Conservation (phyloP, 2,888 invertebrate species). For the Oscheius sp. region DNA sequence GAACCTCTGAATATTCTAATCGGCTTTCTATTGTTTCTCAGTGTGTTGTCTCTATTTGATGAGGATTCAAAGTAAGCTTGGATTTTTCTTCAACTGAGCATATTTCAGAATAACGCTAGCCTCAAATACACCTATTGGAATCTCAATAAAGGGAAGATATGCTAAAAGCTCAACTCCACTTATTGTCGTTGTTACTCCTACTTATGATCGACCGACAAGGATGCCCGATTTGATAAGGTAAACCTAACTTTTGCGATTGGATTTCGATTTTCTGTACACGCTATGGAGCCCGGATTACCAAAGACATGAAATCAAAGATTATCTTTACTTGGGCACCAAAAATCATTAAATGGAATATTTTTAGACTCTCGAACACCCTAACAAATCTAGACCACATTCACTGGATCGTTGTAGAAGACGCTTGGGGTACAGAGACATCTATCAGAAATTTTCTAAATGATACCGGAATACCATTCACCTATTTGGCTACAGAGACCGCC, state of each 20-base stretch:
- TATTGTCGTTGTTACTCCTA: slow-evolving; percentile 57
- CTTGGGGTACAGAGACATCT: slow-evolving; percentile 26
- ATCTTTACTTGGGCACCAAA: background rate
- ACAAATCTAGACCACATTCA: slow-evolving; percentile 53
- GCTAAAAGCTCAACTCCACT: slow-evolving; percentile 24
- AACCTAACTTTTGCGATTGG: no score
- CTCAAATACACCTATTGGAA: no score
- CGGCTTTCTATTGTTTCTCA: no score
- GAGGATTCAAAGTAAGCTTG: no score
- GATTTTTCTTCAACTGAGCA: no score
- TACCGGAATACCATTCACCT: slow-evolving; percentile 52
- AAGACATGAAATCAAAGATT: no score
- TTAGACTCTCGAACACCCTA: slow-evolving; percentile 60
- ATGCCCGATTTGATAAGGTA: slow-evolving; percentile 54
- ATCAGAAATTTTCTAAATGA: slow-evolving; percentile 46
- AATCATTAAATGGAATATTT: background rate
- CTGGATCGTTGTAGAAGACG: slow-evolving; percentile 63
- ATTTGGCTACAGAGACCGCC: slow-evolving; percentile 49
- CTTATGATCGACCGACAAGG: slow-evolving; percentile 49
- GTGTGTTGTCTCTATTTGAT: no score
- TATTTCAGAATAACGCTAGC: no score
- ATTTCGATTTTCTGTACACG: no score
- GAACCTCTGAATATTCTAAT: no score
- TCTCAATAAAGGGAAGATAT: no score
- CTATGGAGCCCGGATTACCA: no score